phyloP scores from a whole-genome alignment of 2,888 invertebrate genomes.

The Lepidochitona cinerea region DNA sequence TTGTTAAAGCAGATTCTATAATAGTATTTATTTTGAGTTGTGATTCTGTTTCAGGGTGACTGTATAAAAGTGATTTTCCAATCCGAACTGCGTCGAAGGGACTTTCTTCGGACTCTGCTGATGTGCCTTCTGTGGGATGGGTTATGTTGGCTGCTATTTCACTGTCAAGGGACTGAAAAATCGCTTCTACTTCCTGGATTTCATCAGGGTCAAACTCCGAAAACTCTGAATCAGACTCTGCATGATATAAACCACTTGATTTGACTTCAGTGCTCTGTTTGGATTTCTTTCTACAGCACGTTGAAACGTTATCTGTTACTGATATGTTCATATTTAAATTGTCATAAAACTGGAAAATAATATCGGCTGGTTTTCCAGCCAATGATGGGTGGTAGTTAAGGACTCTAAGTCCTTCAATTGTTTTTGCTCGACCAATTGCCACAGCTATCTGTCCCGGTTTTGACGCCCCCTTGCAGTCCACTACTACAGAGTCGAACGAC shows the following conservation, averaged over 20 bases:
- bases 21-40: background rate
- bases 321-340: background rate
- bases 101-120: background rate
- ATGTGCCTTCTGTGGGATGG: background rate
- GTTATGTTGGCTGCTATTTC: background rate
- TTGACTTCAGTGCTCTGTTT: background rate
- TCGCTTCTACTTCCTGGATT: background rate
- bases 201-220: background rate
- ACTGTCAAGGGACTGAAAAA: background rate
- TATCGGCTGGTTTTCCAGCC: background rate
- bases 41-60: background rate
- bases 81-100: background rate
- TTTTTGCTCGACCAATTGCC: background rate
- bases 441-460: conserved; percentile 14
- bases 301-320: background rate
- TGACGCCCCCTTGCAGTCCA: conserved; percentile 1
- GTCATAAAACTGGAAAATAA: background rate
- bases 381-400: conserved; percentile 2
- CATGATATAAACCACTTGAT: background rate
- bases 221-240: background rate
- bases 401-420: background rate
- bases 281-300: background rate
- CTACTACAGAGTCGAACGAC: conserved; percentile 2
- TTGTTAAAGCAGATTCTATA: background rate
- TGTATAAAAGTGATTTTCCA: background rate